phyloP scores from a whole-genome alignment of 2,888 invertebrate species.

The Acanthosoma haemorrhoidale region DNA sequence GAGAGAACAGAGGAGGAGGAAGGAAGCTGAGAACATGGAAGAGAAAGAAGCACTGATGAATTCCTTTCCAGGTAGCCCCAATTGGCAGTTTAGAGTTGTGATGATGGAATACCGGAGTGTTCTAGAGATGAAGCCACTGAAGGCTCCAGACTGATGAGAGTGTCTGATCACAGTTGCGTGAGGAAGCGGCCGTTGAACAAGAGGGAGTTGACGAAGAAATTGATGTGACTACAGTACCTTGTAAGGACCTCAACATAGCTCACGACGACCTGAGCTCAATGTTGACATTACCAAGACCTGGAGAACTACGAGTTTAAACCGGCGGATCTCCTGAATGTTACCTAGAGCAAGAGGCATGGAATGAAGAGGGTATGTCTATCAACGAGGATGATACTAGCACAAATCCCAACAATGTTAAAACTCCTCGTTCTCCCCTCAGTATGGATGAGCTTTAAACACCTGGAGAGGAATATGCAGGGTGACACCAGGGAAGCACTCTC shows the following conservation, averaged over 20 bases:
- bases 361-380: slow-evolving; percentile 41
- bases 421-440: slow-evolving; percentile 49
- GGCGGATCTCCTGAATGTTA: slow-evolving; percentile 11
- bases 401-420: not conserved
- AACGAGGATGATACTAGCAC: slow-evolving; percentile 35
- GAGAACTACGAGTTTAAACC: slow-evolving; percentile 93
- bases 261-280: slow-evolving; percentile 90
- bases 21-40: slow-evolving; percentile 55
- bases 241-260: slow-evolving; percentile 84
- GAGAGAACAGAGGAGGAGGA: slow-evolving; percentile 51
- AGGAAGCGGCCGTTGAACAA: slow-evolving; percentile 94
- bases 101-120: slow-evolving; percentile 72
- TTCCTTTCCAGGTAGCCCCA: slow-evolving; percentile 42
- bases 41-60: slow-evolving; percentile 52
- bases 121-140: slow-evolving; percentile 80
- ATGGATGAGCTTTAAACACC: slow-evolving; percentile 65
- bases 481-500: slow-evolving; percentile 61
- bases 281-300: slow-evolving; percentile 95
- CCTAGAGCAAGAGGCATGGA: slow-evolving; percentile 36
- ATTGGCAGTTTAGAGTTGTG: slow-evolving; percentile 43
- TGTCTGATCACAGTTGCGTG: slow-evolving; percentile 98
- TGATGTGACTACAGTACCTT: slow-evolving; percentile 95
- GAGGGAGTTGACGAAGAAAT: slow-evolving; percentile 77
- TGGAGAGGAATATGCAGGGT: slow-evolving; percentile 53
- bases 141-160: slow-evolving; percentile 80